Base-by-base conservation (phyloP, 2,797 vertebrate genomes). In the Florisuga fusca region DNA sequence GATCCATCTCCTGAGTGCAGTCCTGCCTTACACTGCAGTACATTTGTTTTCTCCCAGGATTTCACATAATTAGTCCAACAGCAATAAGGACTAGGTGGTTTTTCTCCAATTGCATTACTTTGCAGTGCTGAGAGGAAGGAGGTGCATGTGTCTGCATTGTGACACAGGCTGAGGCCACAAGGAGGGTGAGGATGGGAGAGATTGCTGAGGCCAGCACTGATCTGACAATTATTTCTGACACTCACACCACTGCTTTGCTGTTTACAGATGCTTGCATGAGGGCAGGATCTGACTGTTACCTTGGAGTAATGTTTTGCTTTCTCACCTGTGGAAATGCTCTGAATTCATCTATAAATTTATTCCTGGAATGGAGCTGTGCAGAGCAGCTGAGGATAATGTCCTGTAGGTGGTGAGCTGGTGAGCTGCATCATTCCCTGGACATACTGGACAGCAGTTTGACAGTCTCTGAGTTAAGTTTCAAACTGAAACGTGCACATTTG, bases 1-100 rank as follows among this genome's bases (percentile, higher is more conserved):
- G 51, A 25, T 73, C 57, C 0, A 0, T 73, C 80, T 62, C n/a
- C 9, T 66, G 55, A 1, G 13, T 0, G 0, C 4, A 1, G 15
- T 12, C 9, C 29, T 14, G 38, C 6, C 20, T 62, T 80, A 54
- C 54, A 54, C 54, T 51, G 19, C 4, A 14, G 7, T 36, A 9
- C 10, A 0, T 53, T 66, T 79, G 75, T 41, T 78, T 81, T 50
- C 26, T 66, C 5, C 59, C 51, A 41, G 31, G 38, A 41, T 82
- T 76, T 45, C 15, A 0, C 0, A 2, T 64, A 50, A 7, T 82
- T 18, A 77, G 3, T 43, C 27, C 54, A 54, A 1, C 58, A 33
- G 48, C 76, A 46, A 1, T 2, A 36, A 71, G 41, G 33, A 15
- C 25, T 25, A 12, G 0, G 22, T 34, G 51, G 3, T 74, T 43